Evolutionary conservation across 2,888 invertebrate species (phyloP).

Genomic region (Alcis repandata): DNA sequence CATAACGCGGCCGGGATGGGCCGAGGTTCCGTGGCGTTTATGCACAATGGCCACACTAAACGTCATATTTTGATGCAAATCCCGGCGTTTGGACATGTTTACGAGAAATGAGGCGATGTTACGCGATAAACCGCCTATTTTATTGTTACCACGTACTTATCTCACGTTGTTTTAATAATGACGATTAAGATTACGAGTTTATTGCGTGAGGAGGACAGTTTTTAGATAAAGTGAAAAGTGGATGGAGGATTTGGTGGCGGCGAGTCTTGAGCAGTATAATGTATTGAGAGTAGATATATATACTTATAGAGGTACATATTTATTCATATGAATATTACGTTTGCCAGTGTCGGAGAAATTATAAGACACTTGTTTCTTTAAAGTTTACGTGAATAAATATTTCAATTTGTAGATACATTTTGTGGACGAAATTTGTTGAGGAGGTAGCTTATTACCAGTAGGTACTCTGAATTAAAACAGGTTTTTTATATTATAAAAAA

Average conservation of each 20-base stretch:
- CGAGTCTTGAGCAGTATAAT: background rate
- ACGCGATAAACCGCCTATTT: conserved; percentile 76
- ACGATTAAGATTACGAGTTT: conserved; percentile 83
- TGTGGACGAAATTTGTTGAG: background rate
- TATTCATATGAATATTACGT: background rate
- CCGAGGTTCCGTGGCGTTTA: conserved; percentile 63
- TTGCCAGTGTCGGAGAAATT: background rate
- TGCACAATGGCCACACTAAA: conserved; percentile 69
- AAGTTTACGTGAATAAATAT: background rate
- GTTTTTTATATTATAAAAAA: no score
- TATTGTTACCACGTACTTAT: conserved; percentile 70
- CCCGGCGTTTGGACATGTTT: conserved; percentile 71
- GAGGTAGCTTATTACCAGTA: no score
- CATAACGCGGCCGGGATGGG: conserved; percentile 67
- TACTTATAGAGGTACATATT: no score
- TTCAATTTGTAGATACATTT: background rate
- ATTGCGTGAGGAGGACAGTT: conserved; percentile 66
- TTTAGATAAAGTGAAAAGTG: conserved; percentile 68
- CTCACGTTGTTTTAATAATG: conserved; percentile 80
- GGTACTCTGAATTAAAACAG: no score
- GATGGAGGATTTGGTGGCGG: conserved; percentile 45
- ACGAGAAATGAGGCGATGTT: conserved; percentile 69
- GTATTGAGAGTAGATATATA: no score
- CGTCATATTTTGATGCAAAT: conserved; percentile 71
- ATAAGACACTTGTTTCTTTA: conserved; percentile 1